Conservation (phyloP, 2,888 invertebrate species). For the Proisotoma minuta region DNA sequence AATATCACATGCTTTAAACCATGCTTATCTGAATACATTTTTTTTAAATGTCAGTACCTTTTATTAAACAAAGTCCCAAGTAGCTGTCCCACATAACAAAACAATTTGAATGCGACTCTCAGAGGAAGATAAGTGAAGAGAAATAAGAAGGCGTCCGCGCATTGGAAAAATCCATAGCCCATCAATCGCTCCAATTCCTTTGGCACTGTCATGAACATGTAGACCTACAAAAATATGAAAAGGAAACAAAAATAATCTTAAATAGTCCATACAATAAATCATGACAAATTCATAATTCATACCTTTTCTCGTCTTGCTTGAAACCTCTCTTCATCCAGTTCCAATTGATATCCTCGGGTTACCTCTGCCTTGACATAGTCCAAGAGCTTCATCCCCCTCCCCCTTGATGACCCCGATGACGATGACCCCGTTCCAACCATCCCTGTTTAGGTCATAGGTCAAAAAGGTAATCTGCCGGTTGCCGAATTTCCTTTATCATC, state of each 20-base stretch:
- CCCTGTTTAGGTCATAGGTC: background rate
- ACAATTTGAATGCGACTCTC: slow-evolving; percentile 79
- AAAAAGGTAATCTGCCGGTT: no score
- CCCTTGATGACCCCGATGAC: background rate
- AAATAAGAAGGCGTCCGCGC: slow-evolving; percentile 94
- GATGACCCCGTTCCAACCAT: background rate
- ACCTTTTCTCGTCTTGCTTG: slow-evolving; percentile 83
- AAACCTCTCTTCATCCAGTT: slow-evolving; percentile 92
- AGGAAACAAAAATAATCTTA: background rate
- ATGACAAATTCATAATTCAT: background rate
- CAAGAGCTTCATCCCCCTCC: slow-evolving; percentile 2
- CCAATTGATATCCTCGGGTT: slow-evolving; percentile 85
- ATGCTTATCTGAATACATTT: background rate
- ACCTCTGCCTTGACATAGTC: slow-evolving; percentile 78
- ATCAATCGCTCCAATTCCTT: slow-evolving; percentile 87
- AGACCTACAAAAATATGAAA: slow-evolving; percentile 57
- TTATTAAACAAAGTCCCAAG: background rate
- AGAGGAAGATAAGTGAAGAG: slow-evolving; percentile 96
- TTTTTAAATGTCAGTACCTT: background rate
- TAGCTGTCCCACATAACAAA: slow-evolving; percentile 49
- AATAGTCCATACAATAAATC: background rate
- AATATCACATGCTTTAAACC: background rate
- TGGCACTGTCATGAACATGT: slow-evolving; percentile 94
- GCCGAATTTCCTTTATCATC: no score
- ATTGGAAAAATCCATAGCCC: slow-evolving; percentile 89